phyloP scores from a whole-genome alignment of 2,797 vertebrate genomes.

The Pangasius macronema region DNA sequence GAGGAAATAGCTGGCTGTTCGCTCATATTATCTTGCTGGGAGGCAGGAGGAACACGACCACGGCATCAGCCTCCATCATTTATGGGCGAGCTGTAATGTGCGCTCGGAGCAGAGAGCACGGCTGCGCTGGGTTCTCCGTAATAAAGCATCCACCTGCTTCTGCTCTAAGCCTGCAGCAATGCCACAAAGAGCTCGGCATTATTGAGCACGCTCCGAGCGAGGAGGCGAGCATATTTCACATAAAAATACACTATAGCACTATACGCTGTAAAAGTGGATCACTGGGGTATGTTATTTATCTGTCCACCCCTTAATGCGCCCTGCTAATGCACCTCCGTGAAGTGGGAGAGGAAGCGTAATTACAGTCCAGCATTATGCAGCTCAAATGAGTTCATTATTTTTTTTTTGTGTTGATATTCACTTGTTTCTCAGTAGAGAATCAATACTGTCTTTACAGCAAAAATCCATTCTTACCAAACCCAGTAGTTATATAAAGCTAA shows the following conservation, averaged over 20 bases:
- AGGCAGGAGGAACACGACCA: constrained; percentile 32
- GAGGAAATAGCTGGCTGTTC: constrained; percentile 30
- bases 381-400: background rate
- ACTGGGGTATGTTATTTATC: constrained; percentile 8
- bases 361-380: background rate
- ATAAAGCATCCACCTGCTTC: constrained; percentile 32
- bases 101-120: constrained; percentile 23
- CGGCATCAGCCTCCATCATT: constrained; percentile 33
- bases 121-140: constrained; percentile 29
- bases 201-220: constrained; percentile 23
- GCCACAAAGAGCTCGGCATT: constrained; percentile 33
- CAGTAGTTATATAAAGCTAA: background rate
- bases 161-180: constrained; percentile 30
- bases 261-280: background rate
- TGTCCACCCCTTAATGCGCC: background rate
- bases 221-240: background rate
- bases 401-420: background rate
- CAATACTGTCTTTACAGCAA: background rate
- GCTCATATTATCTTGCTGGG: constrained; percentile 30
- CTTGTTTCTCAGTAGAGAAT: background rate
- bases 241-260: background rate
- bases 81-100: constrained; percentile 28
- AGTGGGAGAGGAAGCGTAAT: background rate
- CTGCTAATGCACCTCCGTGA: background rate
- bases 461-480: background rate